phyloP scores from a whole-genome alignment of 2,113 vertebrate genomes.

The Colius striatus region DNA sequence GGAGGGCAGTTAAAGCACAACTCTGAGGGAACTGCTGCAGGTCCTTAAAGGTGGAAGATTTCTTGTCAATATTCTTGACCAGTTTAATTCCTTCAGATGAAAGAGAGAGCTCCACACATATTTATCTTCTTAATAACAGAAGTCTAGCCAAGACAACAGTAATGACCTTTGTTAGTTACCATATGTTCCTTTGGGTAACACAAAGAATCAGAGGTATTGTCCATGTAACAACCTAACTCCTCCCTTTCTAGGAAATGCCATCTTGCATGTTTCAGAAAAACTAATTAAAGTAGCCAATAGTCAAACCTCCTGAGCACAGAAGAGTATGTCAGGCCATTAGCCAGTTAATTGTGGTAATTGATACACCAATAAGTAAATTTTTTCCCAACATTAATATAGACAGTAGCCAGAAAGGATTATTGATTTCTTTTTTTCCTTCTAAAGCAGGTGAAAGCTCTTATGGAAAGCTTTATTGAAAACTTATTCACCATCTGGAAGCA shows the following conservation, averaged over 20 bases:
- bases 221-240: neutral
- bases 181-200: neutral
- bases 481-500: neutral
- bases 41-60: too few relatives aligned
- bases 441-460: neutral
- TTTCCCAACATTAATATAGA: neutral
- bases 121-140: neutral
- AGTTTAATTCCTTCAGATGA: neutral
- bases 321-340: neutral
- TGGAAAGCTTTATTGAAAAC: neutral
- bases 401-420: neutral
- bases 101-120: neutral
- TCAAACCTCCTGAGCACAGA: neutral
- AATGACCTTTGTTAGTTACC: neutral
- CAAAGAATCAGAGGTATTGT: neutral
- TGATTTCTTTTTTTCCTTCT: neutral
- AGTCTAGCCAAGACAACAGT: accelerated
- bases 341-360: neutral
- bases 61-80: neutral
- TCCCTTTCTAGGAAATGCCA: neutral
- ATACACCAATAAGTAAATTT: neutral
- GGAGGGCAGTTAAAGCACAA: neutral
- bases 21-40: neutral
- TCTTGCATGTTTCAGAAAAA: neutral
- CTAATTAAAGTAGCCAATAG: neutral